phyloP scores from a whole-genome alignment of 2,888 invertebrate genomes.

The Cantharis flavilabris region DNA sequence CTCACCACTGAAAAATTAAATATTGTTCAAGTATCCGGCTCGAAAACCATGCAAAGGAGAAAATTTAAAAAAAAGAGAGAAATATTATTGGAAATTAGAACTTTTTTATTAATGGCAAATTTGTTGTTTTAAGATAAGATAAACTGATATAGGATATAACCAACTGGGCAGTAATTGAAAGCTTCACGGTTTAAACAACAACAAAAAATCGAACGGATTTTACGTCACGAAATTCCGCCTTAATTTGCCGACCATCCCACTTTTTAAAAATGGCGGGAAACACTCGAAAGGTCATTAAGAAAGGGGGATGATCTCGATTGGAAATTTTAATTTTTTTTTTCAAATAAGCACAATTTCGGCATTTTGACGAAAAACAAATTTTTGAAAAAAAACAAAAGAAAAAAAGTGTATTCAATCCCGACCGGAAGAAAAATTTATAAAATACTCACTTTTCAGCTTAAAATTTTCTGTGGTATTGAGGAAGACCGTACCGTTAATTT shows the following conservation, averaged over 20 bases:
- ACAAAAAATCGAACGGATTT: background rate
- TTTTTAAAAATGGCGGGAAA: background rate
- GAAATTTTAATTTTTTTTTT: background rate
- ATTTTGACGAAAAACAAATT: slow-evolving; percentile 14
- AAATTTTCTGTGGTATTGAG: slow-evolving; percentile 75
- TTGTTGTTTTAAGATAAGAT: background rate
- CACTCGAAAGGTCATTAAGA: background rate
- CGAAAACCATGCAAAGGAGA: background rate
- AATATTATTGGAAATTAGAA: background rate
- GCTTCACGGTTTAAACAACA: background rate
- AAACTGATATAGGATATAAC: background rate
- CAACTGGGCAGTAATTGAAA: background rate
- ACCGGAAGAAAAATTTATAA: background rate
- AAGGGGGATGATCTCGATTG: background rate
- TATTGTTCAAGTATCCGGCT: no score
- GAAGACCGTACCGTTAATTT: slow-evolving; percentile 68
- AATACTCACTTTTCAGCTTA: slow-evolving; percentile 69
- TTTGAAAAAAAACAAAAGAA: background rate
- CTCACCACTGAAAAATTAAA: slow-evolving; percentile 61
- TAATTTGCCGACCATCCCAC: background rate
- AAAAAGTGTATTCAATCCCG: background rate
- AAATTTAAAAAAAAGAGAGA: background rate
- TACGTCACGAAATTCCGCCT: background rate
- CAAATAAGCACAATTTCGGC: background rate
- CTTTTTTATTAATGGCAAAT: background rate